These are phyloP conservation scores for Melanchra persicariae DNA, from an alignment of 2,888 invertebrate species.

Conservation along the genomic window DNA sequence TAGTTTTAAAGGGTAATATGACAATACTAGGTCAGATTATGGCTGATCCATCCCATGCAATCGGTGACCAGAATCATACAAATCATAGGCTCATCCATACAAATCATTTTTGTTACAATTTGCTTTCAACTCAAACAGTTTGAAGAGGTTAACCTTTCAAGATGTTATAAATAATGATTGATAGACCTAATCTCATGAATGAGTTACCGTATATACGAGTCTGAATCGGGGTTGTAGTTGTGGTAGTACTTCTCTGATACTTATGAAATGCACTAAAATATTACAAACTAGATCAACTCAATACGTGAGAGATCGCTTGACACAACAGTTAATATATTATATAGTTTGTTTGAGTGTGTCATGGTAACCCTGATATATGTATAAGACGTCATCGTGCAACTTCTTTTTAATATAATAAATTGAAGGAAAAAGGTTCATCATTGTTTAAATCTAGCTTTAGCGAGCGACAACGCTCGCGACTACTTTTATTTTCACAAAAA, in stretches of 20 bases:
- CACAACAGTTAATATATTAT: background rate
- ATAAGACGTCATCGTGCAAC: background rate
- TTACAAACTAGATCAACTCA: background rate
- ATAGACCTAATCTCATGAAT: background rate
- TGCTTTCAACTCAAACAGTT: background rate
- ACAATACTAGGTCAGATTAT: background rate
- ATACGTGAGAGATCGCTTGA: background rate
- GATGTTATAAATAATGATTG: background rate
- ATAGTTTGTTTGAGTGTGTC: background rate
- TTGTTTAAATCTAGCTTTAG: background rate
- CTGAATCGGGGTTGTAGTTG: background rate
- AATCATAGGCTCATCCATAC: background rate
- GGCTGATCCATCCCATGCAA: too few species aligned
- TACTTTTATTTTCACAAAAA: too few species aligned
- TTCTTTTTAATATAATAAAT: background rate
- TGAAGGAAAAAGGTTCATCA: background rate
- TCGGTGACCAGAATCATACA: background rate
- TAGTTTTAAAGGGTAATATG: background rate
- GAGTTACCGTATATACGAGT: background rate
- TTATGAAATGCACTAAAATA: background rate
- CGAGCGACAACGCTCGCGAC: too few species aligned
- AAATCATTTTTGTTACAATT: background rate
- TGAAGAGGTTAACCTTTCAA: background rate
- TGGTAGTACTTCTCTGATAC: background rate
- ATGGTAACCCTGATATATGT: background rate